phyloP scores from a whole-genome alignment of 2,113 vertebrate species.

The Paradisaea rubra region DNA sequence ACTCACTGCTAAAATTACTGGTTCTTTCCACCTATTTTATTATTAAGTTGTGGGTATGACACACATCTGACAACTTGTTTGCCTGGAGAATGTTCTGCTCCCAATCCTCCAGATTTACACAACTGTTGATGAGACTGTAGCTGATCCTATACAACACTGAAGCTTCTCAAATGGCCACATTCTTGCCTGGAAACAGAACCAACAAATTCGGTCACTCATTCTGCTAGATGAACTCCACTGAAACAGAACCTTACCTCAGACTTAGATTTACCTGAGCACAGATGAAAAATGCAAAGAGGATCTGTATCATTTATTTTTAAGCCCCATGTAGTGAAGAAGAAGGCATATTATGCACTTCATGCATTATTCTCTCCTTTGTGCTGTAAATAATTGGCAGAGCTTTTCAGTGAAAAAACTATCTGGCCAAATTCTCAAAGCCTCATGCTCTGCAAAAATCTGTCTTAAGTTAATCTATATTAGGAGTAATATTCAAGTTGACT shows the following conservation, averaged over 20 bases:
- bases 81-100: neutral
- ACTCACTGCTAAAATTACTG: neutral
- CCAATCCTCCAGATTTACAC: neutral
- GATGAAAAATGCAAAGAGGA: neutral
- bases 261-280: neutral
- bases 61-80: neutral
- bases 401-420: neutral
- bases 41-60: neutral
- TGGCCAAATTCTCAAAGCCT: neutral
- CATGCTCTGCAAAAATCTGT: slow-evolving; percentile 3
- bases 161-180: neutral
- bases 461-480: slow-evolving; percentile 23
- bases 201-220: neutral
- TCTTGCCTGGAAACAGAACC: neutral
- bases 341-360: neutral
- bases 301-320: neutral
- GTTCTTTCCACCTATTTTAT: neutral
- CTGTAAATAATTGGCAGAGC: neutral
- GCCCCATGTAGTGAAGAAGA: neutral
- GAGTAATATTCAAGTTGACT: neutral
- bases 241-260: neutral
- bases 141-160: neutral
- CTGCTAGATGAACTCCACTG: neutral
- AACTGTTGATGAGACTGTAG: neutral
- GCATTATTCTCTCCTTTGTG: neutral